phyloP scores from a whole-genome alignment of 2,113 vertebrate species.

The Psephotus haematonotus region DNA sequence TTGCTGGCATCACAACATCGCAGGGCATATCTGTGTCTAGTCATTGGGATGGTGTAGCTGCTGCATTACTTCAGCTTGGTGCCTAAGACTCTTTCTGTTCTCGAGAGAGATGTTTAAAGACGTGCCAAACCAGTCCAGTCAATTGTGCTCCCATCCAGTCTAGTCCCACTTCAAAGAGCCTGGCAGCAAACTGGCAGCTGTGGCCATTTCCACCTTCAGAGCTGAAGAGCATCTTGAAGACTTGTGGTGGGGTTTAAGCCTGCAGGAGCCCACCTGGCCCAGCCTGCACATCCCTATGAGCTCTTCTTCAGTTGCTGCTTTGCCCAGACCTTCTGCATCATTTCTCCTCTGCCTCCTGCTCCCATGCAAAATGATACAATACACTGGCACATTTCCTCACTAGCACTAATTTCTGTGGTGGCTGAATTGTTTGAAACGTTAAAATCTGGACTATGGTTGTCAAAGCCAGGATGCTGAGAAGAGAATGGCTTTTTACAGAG shows the following conservation, averaged over 20 bases:
- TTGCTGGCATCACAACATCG: not conserved
- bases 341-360: not conserved
- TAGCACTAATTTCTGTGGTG: not conserved
- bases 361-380: not conserved
- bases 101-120: not conserved
- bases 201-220: not conserved
- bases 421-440: not conserved
- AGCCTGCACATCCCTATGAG: not conserved
- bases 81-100: not conserved
- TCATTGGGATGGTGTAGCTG: not conserved
- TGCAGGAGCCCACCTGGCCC: not conserved
- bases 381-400: not conserved
- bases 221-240: not conserved
- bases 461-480: not conserved
- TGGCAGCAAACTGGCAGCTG: not conserved
- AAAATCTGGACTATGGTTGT: slow-evolving; percentile 12
- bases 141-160: not conserved
- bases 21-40: not conserved
- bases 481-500: not conserved
- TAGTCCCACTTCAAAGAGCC: not conserved
- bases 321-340: not conserved
- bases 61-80: not conserved
- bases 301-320: not conserved
- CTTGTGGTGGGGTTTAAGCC: not conserved
- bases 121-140: not conserved